Evolutionary conservation across 2,888 invertebrate species (phyloP).

Genomic region (Lasioglossum leucozonium): DNA sequence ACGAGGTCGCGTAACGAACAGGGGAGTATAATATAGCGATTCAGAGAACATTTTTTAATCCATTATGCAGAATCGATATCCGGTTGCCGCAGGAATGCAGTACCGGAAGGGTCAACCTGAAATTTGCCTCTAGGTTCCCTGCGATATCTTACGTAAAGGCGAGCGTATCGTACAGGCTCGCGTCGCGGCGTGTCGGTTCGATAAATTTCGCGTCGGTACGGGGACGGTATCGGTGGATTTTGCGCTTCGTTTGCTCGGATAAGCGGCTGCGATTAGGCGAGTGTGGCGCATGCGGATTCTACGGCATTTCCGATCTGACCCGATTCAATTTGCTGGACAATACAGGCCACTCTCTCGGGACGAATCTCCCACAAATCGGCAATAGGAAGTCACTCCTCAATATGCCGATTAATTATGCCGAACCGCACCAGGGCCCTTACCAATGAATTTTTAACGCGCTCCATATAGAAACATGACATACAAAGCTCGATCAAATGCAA

Average conservation of each 20-base stretch:
- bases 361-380: conserved; percentile 2
- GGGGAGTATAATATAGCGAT: background rate
- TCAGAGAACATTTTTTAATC: background rate
- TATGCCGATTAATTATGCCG: conserved; percentile 46
- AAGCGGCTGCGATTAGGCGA: conserved; percentile 76
- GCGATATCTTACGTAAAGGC: conserved; percentile 14
- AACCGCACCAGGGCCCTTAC: background rate
- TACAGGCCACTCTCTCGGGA: conserved; percentile 34
- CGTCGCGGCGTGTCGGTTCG: conserved; percentile 18
- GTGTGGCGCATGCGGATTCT: conserved; percentile 72
- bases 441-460: no score
- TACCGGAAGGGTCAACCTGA: background rate
- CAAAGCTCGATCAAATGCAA: no score
- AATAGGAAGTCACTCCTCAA: background rate
- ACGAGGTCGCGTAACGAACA: no score
- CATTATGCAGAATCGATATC: background rate
- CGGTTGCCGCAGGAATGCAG: background rate
- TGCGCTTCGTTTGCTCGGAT: conserved; percentile 69
- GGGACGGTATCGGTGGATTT: conserved; percentile 62
- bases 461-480: no score
- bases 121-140: conserved; percentile 1
- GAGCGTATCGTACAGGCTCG: conserved; percentile 15
- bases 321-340: conserved; percentile 78
- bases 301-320: conserved; percentile 72
- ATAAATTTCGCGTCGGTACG: conserved; percentile 50